Conservation (phyloP, 2,797 vertebrate genomes). For the Danio tinwini region DNA sequence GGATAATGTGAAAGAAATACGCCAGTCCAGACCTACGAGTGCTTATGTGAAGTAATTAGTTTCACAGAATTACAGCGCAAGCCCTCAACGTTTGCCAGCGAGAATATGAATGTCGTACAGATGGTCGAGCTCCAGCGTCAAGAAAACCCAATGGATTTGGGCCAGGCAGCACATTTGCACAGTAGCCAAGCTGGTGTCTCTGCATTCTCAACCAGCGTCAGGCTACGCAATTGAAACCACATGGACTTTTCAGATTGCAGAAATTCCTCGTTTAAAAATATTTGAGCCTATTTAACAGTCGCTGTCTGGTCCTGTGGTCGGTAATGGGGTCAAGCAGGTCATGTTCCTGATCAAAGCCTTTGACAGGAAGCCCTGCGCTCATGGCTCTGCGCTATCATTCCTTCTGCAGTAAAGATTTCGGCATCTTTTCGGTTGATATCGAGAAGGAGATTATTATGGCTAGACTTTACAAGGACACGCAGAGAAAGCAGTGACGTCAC, state of each 20-base stretch:
- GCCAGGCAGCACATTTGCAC: slow-evolving; percentile 18
- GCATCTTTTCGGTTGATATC: not conserved
- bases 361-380: slow-evolving; percentile 13
- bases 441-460: slow-evolving; percentile 1
- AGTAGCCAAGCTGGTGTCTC: slow-evolving; percentile 39
- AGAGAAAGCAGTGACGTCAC: not conserved
- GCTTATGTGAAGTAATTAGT: slow-evolving; percentile 34
- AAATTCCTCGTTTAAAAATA: slow-evolving; percentile 45
- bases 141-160: slow-evolving; percentile 8
- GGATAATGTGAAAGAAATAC: slow-evolving; percentile 16
- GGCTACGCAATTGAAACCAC: slow-evolving; percentile 38
- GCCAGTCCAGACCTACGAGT: slow-evolving; percentile 9
- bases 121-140: slow-evolving; percentile 6
- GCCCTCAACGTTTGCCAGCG: not conserved
- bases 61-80: slow-evolving; percentile 20
- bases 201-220: slow-evolving; percentile 10
- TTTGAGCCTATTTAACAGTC: slow-evolving; percentile 27
- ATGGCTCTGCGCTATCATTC: slow-evolving; percentile 1
- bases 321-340: slow-evolving; percentile 30
- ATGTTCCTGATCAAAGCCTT: slow-evolving; percentile 35
- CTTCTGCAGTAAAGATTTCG: not conserved
- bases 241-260: slow-evolving; percentile 1
- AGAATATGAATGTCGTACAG: slow-evolving; percentile 24
- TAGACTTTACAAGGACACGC: not conserved
- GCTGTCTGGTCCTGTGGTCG: slow-evolving; percentile 13